Base-by-base conservation (phyloP, 1,140 invertebrate species). In the Tenebrio molitor region DNA sequence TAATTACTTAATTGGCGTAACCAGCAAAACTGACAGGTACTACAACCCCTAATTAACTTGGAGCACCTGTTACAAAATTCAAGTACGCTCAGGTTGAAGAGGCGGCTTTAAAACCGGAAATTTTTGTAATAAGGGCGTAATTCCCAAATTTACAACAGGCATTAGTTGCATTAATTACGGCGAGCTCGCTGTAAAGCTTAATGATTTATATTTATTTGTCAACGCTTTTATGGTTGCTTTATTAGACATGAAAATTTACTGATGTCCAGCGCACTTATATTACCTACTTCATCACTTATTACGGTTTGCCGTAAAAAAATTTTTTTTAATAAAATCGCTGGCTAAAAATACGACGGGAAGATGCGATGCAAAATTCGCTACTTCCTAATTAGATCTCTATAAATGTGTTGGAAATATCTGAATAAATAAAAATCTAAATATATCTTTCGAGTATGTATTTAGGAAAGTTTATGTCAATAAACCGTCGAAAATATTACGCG, bases 171-270 rank as follows among this genome's bases (percentile, higher is more conserved):
- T 41, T 41, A 41, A 41, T 41, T 41, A 41, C 36, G 12, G 17
- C 3, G 42, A 46, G 16, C 42, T 15, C 4, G 7, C 36, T 6
- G 12, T 46, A 19, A 2, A 46, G 17, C 10, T 6, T 17, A 46
- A 46, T 46, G 42, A 46, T 46, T 46, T 46, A 46, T 17, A 19
- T 46, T 46, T 46, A 46, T 46, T 46, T 46, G 42, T 46, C 42
- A 46, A 10, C 42, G 15, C 14, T 46, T 46, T 46, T 17, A 46
- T 12, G 42, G 42, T 15, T 17, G 14, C 42, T 15, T 46, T 46
- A 46, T 46, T 46, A 46, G n/a, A 46, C 36, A n/a, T 7, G n/a
- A 46, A 16, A 46, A 5, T 46, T 46, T 46, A 41, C 4, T 7
- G 12, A n/a, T 41, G 12, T 41, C 36, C 12, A 41, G n/a, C 36